Percentiles rank a stretch among this genome's conserved stretches.
Evolutionary conservation across 2,113 vertebrate species (phyloP).

Genomic region (Hippocampus abdominalis): DNA sequence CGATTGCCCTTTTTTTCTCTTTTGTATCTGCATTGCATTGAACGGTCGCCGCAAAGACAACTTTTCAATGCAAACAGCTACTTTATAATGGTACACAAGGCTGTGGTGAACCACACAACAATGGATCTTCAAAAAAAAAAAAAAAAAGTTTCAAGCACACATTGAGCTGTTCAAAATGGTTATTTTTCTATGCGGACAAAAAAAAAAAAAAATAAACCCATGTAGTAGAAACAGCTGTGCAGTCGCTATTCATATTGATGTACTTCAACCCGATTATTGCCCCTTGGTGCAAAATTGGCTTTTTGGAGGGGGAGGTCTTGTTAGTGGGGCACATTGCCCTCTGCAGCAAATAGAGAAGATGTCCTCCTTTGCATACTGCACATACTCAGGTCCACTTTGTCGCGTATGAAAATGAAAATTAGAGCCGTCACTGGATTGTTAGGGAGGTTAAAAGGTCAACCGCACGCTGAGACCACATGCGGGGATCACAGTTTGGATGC

Average conservation of each 20-base stretch:
- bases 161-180: neutral
- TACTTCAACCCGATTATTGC: neutral
- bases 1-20: neutral
- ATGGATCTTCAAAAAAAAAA: neutral
- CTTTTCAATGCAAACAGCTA: neutral
- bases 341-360: neutral
- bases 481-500: neutral
- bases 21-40: constrained; percentile 29
- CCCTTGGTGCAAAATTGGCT: neutral
- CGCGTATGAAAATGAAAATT: neutral
- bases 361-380: neutral
- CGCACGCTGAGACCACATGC: constrained; percentile 6
- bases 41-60: constrained; percentile 4
- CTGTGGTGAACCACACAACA: neutral
- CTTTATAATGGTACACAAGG: neutral
- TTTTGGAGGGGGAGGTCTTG: neutral
- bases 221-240: constrained; percentile 4
- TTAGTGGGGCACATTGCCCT: neutral
- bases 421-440: neutral
- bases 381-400: neutral
- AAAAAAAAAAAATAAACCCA: neutral
- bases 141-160: neutral
- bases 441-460: neutral
- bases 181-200: constrained; percentile 4
- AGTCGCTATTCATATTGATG: constrained; percentile 3